Conservation (phyloP, 1,140 invertebrate species). For the Doryteuthis pealeii region DNA sequence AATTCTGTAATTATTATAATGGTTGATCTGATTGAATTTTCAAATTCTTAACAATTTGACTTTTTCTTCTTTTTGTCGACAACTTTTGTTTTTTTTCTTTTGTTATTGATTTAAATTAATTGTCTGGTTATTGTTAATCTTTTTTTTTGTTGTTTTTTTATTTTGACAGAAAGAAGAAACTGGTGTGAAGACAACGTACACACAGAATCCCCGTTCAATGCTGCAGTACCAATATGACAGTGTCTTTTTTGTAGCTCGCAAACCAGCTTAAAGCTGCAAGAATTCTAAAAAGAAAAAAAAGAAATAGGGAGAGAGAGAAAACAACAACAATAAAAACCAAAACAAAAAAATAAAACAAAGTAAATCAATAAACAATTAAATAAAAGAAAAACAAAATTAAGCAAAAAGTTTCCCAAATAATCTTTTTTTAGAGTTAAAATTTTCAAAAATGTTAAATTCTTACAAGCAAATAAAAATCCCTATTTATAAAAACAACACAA, state of each 20-base stretch:
- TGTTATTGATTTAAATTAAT: no score
- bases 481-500: neutral
- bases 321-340: neutral
- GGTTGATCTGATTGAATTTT: no score
- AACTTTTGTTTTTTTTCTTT: no score
- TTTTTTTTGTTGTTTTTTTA: slow-evolving; percentile 21
- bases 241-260: slow-evolving; percentile 85
- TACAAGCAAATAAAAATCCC: neutral
- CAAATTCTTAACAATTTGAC: no score
- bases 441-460: neutral
- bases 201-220: slow-evolving; percentile 93
- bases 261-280: slow-evolving; percentile 61
- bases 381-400: neutral
- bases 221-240: slow-evolving; percentile 85
- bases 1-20: no score
- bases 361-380: no score
- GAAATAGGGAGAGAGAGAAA: neutral
- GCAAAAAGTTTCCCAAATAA: neutral
- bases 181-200: slow-evolving; percentile 81
- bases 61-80: no score
- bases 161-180: slow-evolving; percentile 74
- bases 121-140: no score
- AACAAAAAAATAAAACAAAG: no score
- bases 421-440: neutral
- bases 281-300: neutral